phyloP scores from a whole-genome alignment of 2,797 vertebrate species.

The Tinamus major region DNA sequence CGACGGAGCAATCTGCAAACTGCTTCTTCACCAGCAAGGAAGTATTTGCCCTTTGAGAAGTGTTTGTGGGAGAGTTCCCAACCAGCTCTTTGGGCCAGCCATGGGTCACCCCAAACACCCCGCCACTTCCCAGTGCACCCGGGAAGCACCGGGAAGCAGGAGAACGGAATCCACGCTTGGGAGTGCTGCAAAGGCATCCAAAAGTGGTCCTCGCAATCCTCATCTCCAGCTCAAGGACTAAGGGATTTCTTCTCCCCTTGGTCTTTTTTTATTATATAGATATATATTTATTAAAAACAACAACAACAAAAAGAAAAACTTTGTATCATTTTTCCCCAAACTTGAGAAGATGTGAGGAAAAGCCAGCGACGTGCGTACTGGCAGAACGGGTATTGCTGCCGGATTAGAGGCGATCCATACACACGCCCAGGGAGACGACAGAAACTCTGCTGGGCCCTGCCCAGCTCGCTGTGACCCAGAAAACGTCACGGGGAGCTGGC shows the following conservation, averaged over 20 bases:
- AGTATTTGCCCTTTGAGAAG: not conserved
- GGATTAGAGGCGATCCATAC: conserved; percentile 41
- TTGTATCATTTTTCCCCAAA: not conserved
- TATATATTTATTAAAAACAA: too few species aligned
- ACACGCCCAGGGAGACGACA: conserved; percentile 14
- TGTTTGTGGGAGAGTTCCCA: not conserved
- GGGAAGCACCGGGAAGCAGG: not conserved
- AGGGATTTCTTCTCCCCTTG: not conserved
- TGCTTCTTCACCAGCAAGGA: not conserved
- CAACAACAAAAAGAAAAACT: not conserved
- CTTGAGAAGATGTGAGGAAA: not conserved
- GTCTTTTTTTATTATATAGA: not conserved
- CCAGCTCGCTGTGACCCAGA: conserved; percentile 4
- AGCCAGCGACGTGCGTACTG: accelerated
- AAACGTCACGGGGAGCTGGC: not conserved
- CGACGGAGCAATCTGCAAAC: not conserved
- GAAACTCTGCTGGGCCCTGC: not conserved
- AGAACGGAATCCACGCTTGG: not conserved
- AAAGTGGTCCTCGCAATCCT: not conserved
- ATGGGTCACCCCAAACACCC: accelerated
- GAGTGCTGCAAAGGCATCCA: not conserved
- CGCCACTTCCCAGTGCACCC: not conserved
- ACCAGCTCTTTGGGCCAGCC: not conserved
- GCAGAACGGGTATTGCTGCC: conserved; percentile 46
- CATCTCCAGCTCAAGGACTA: not conserved